phyloP scores from a whole-genome alignment of 2,113 vertebrate species.

The Phoxinus phoxinus region DNA sequence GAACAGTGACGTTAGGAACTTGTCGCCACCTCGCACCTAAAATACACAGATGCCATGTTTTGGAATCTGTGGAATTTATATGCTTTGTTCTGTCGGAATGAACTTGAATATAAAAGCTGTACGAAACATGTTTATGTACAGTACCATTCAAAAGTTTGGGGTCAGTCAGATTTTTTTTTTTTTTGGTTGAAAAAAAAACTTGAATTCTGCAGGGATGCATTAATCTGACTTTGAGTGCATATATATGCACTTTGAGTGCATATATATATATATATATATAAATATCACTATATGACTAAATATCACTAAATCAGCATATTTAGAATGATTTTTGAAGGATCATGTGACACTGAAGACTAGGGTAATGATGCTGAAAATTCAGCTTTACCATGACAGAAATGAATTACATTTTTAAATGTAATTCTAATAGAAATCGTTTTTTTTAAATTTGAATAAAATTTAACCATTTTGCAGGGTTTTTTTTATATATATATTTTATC shows the following conservation, averaged over 20 bases:
- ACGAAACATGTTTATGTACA: no score
- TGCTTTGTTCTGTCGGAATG: neutral
- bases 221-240: neutral
- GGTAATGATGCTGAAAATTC: no score
- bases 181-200: neutral
- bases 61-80: neutral
- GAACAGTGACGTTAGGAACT: constrained; percentile 81
- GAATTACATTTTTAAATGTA: neutral
- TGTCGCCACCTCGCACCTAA: constrained; percentile 71
- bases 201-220: neutral
- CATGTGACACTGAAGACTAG: neutral
- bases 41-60: neutral
- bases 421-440: no score
- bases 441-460: neutral
- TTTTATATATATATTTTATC: neutral
- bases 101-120: neutral
- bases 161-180: neutral
- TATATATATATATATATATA: no score
- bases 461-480: neutral
- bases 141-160: neutral
- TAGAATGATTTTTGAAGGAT: neutral
- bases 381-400: neutral
- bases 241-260: no score
- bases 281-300: no score
- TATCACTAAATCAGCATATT: neutral